Evolutionary conservation across 2,888 invertebrate species (phyloP), one percentile per base, ranked within the genome.

Genomic region (Epinotia nisella): DNA sequence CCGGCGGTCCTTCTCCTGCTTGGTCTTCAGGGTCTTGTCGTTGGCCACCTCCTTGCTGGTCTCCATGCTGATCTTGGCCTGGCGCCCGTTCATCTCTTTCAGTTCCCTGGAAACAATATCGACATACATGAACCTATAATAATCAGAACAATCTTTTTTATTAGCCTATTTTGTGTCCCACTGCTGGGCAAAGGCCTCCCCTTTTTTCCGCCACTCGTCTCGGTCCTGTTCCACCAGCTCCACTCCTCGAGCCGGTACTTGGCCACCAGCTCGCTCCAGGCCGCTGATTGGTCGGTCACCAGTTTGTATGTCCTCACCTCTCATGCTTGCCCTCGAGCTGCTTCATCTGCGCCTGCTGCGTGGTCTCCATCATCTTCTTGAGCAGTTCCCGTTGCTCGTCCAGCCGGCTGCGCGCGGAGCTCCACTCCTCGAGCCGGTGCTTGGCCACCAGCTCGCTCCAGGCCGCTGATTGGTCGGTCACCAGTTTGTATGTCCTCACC

Each of bases 11-110:
- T 98, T 98, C 88, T 99, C 99, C 75, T 98, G 98, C 83, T 99
- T 98, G 72, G 99, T 99, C 90, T 99, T 97, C 71, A 99, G 94
- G 0, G 98, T 97, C 92, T 99, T 99, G 89, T 99, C 99, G 88
- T 97, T 98, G 85, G 97, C 96, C 60, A 99, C 98, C 86, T 98
- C 98, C 91, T 98, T 98, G 85, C 98, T 98, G 21, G 99, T 99
- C 89, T 99, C 99, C 80, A 99, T 98, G 65, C 99, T 99, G 82
- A 97, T 96, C 93, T 98, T 99, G 4, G 99, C 98, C 91, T 99
- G 99, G 70, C 96, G 95, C 7, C 96, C 95, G 86, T 98, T 99
- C 95, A 99, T 96, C 77, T 99, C 99, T 88, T 99, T 99, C 84
- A 98, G 95, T 85, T 99, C 99, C 77, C 98, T 97, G 87, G 11